Percentiles rank a stretch among this genome's conserved stretches.
Evolutionary conservation across 2,888 invertebrate genomes (phyloP).

Genomic region (Caenorhabditis parvicauda): DNA sequence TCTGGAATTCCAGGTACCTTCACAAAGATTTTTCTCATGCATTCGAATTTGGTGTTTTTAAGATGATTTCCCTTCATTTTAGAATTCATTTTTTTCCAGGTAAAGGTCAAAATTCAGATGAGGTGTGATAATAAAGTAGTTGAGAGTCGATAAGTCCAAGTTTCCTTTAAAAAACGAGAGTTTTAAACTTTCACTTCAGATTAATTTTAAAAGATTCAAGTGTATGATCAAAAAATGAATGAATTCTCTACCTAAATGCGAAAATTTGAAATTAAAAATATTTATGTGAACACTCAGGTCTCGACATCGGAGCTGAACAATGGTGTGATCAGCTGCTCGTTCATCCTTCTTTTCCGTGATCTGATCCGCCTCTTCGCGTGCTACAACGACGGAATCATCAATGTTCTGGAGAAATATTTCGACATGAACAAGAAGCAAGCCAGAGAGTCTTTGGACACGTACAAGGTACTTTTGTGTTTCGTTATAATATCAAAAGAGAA

Average conservation of each 20-base stretch:
- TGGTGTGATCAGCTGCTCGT: constrained; percentile 97
- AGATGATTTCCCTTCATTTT: neutral
- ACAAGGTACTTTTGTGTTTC: constrained; percentile 97
- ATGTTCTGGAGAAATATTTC: constrained; percentile 84
- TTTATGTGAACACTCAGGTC: constrained; percentile 43
- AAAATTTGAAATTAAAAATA: too few relatives aligned
- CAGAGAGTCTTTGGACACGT: constrained; percentile 92
- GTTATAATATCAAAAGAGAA: constrained; percentile 62
- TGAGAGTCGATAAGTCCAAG: too few relatives aligned
- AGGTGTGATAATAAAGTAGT: too few relatives aligned
- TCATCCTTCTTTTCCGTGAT: constrained; percentile 97
- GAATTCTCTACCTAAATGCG: too few relatives aligned
- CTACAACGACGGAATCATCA: constrained; percentile 81
- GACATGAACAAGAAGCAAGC: constrained; percentile 99
- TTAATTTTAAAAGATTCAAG: too few relatives aligned
- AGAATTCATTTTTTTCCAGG: neutral
- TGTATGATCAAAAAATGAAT: too few relatives aligned
- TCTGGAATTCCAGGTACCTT: constrained; percentile 81
- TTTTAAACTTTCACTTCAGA: too few relatives aligned
- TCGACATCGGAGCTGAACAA: constrained; percentile 91
- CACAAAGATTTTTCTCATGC: neutral
- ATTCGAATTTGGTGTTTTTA: neutral
- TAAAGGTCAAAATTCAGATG: neutral
- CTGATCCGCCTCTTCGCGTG: constrained; percentile 97
- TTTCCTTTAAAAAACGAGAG: neutral